These are phyloP conservation scores for Coptodon rendalli DNA, from an alignment of 2,113 vertebrate genomes.

Conservation along the genomic window DNA sequence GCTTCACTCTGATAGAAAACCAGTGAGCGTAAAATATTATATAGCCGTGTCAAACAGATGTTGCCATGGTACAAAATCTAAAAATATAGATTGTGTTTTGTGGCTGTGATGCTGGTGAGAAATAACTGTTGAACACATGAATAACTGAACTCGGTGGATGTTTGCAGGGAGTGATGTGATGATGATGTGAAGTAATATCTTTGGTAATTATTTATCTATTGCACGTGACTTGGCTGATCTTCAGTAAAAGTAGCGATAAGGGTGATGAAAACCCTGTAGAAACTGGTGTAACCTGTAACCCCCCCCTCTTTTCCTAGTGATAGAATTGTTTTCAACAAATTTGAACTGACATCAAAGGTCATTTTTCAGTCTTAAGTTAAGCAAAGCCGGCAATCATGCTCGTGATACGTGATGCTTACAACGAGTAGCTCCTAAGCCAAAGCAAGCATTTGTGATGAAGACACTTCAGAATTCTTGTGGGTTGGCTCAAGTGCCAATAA, in stretches of 20 bases:
- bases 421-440: not conserved
- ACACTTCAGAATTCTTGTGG: not conserved
- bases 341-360: not conserved
- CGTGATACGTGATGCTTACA: not conserved
- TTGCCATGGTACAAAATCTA: not conserved
- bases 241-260: not conserved
- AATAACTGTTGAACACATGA: not conserved
- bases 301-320: not conserved
- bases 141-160: not conserved
- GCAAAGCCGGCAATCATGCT: not conserved
- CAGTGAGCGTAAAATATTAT: not conserved
- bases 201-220: not conserved
- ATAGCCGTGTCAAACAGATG: not conserved
- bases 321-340: not conserved
- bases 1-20: not conserved
- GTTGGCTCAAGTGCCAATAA: not conserved
- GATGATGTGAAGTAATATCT: not conserved
- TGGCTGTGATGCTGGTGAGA: not conserved
- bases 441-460: not conserved
- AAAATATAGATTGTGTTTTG: not conserved
- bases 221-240: not conserved
- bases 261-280: not conserved
- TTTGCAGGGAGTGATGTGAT: not conserved
- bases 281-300: not conserved
- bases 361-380: not conserved